phyloP scores from a whole-genome alignment of 2,797 vertebrate genomes.

The Molossus alvarezi region DNA sequence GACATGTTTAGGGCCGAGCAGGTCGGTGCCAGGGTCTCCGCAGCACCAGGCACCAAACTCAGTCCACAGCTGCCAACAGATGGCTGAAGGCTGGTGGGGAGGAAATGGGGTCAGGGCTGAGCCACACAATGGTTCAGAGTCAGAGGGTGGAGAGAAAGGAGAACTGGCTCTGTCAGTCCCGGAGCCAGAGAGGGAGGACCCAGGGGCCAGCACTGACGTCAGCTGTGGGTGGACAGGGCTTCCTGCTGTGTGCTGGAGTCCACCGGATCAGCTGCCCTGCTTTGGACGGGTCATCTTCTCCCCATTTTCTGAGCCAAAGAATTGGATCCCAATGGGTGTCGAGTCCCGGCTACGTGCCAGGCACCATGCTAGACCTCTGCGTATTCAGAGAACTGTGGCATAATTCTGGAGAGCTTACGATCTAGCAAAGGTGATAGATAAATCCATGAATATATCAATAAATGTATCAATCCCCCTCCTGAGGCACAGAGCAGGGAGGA shows the following conservation, averaged over 20 bases:
- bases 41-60: slow-evolving; percentile 68
- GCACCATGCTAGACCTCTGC: not conserved
- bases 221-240: not conserved
- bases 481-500: not conserved
- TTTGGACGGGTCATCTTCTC: not conserved
- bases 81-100: slow-evolving; percentile 34
- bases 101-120: slow-evolving; percentile 50
- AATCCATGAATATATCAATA: not conserved
- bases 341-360: not conserved
- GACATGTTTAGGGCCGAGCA: not conserved
- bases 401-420: not conserved
- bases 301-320: slow-evolving; percentile 22
- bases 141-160: slow-evolving; percentile 44
- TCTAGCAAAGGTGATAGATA: not conserved
- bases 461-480: not conserved
- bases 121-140: slow-evolving; percentile 67
- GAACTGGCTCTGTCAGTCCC: not conserved
- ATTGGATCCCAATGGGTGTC: not conserved
- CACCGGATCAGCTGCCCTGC: not conserved
- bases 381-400: not conserved
- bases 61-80: slow-evolving; percentile 60
- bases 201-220: not conserved
- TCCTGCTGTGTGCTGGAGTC: not conserved
- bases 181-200: not conserved
- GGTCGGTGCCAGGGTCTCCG: slow-evolving; percentile 34